phyloP scores from a whole-genome alignment of 2,113 vertebrate genomes.

The Balaeniceps rex region DNA sequence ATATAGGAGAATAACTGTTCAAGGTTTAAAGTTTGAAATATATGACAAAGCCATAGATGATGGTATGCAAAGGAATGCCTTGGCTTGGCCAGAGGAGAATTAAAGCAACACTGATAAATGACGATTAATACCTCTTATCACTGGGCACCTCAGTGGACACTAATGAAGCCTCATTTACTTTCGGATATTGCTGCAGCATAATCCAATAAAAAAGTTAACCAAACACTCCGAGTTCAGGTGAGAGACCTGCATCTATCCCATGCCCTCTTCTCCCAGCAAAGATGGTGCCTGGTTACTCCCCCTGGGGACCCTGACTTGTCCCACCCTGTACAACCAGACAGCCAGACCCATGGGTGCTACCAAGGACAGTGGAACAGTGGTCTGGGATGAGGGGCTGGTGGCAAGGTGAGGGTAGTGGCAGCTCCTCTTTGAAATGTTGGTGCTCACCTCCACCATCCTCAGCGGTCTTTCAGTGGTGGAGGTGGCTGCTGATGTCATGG shows the following conservation, averaged over 20 bases:
- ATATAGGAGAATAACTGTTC: neutral
- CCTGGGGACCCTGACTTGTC: neutral
- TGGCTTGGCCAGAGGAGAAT: neutral
- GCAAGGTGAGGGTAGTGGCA: neutral
- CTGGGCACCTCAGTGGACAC: neutral
- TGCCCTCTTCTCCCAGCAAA: neutral
- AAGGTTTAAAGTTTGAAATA: neutral
- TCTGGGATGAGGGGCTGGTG: neutral
- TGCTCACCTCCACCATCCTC: neutral
- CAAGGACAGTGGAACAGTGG: neutral
- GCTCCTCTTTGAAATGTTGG: neutral
- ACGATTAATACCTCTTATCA: neutral
- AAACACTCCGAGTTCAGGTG: neutral
- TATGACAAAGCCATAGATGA: neutral
- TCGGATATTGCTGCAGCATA: neutral
- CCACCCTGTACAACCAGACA: neutral
- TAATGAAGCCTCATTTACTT: neutral
- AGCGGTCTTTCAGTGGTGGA: neutral
- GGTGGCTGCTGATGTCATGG: neutral
- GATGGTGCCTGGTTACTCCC: neutral
- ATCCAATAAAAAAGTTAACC: neutral
- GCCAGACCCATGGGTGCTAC: neutral
- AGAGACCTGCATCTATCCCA: neutral
- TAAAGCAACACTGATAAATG: neutral
- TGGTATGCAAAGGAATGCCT: neutral